Conservation (phyloP, 1,140 invertebrate species). For the Theocolax elegans region DNA sequence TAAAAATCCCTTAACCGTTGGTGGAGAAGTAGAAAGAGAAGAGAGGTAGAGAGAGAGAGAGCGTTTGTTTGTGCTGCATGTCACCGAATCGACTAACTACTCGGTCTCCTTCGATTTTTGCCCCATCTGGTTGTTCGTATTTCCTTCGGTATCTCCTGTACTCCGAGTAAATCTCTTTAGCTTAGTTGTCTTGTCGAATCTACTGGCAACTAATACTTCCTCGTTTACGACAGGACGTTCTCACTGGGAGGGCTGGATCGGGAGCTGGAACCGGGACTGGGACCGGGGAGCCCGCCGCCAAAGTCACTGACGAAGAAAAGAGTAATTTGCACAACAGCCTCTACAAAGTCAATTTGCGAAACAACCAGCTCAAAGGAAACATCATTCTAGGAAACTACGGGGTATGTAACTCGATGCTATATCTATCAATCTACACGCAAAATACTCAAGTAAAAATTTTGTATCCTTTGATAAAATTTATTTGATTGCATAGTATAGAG, state of each 20-base stretch:
- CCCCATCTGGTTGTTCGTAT: no score
- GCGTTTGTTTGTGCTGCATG: slow-evolving; percentile 10
- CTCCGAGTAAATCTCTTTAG: no score
- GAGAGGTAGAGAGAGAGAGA: no score
- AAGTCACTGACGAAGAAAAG: slow-evolving; percentile 55
- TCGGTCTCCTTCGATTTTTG: no score
- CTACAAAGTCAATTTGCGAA: slow-evolving; percentile 78
- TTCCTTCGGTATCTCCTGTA: no score
- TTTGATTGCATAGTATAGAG: no score
- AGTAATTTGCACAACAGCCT: slow-evolving; percentile 63
- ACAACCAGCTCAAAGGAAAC: slow-evolving; percentile 82
- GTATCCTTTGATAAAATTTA: no score
- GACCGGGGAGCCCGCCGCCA: background rate
- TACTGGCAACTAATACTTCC: background rate
- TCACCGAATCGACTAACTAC: slow-evolving; percentile 4
- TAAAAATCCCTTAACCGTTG: no score
- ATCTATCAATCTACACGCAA: no score
- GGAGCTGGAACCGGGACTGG: background rate
- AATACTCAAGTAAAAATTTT: no score
- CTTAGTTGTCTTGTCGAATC: no score
- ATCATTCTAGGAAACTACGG: slow-evolving; percentile 86
- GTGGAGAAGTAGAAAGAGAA: no score
- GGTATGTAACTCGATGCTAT: slow-evolving; percentile 67
- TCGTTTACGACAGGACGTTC: slow-evolving; percentile 23
- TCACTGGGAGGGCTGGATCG: background rate